Base-by-base conservation (phyloP, 2,113 vertebrate genomes). In the Semicossyphus pulcher region DNA sequence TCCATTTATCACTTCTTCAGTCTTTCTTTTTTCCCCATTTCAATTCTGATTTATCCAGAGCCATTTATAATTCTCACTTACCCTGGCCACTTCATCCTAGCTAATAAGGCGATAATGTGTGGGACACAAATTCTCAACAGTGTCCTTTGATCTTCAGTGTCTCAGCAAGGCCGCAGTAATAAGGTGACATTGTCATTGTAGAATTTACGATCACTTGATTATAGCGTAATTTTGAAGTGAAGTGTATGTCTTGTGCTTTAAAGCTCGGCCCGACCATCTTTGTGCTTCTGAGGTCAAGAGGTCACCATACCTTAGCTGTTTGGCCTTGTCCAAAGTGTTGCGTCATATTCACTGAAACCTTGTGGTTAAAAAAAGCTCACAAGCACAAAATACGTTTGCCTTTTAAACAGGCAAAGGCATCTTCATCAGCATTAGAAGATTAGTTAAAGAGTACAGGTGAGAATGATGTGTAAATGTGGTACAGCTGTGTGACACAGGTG, bases 1-100 rank as follows among this genome's bases (percentile, higher is more conserved):
- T 75, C 39, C 11, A 32, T 67, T 26, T 58, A 44, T 60, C 23
- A 26, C 37, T 29, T 68, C 72, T 76, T 71, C 29, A 41, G 59
- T 31, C 20, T 61, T 25, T 45, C 31, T 66, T n/a, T 11, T 3
- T 60, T 12, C 20, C 53, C 41, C 12, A 15, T 21, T 10, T 49
- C 39, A 45, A n/a, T n/a, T 29, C 25, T 37, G 47, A 36, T 28
- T 68, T 25, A 5, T 54, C 42, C 10, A 26, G 10, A 39, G 57
- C 18, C 37, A 20, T 6, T 20, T 42, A 1, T 26, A 9, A 31
- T 18, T 26, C 31, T 61, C 41, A 57, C 52, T 10, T 20, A 42
- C 32, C 23, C 29, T 36, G 10, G 10, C 18, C 10, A 44, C 34
- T 41, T 51, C 20, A 52, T 53, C 29, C 26, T 29, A 12, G 20